phyloP scores from a whole-genome alignment of 2,797 vertebrate genomes.

The Onychomys arenicola region DNA sequence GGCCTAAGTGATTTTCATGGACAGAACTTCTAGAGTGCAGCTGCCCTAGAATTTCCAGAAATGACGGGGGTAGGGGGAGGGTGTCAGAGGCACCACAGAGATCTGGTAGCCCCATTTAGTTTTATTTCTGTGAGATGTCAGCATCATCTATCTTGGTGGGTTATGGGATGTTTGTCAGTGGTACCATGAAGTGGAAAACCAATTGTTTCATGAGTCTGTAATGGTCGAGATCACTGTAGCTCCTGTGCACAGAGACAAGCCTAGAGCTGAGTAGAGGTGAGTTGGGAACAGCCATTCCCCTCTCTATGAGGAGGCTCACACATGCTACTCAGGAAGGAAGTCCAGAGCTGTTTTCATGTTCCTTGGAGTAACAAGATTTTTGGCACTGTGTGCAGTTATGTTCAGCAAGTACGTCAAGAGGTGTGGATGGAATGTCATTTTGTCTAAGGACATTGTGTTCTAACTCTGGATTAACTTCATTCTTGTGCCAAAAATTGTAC shows the following conservation, averaged over 20 bases:
- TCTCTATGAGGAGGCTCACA: not conserved
- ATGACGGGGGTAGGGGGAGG: not conserved
- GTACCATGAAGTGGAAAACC: constrained; percentile 27
- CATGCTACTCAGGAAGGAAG: constrained; percentile 79
- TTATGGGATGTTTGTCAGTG: constrained; percentile 30
- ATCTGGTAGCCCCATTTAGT: not conserved
- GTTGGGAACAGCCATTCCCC: not conserved
- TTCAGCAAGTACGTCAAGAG: constrained; percentile 72
- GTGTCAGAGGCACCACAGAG: not conserved
- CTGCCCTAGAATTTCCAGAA: constrained; percentile 57
- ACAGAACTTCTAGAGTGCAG: constrained; percentile 4
- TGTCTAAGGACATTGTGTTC: constrained; percentile 76
- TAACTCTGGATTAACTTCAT: constrained; percentile 70
- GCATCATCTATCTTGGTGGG: not conserved
- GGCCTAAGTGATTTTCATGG: not conserved
- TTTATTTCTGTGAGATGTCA: not conserved
- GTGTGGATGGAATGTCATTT: not conserved
- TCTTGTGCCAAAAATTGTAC: constrained; percentile 52
- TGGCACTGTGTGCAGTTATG: constrained; percentile 69
- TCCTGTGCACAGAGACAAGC: not conserved
- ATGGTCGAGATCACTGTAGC: not conserved
- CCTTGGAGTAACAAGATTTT: constrained; percentile 67
- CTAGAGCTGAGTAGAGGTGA: not conserved
- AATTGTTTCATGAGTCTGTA: not conserved
- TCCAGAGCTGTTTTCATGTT: constrained; percentile 63